These are phyloP conservation scores for Drosophila gaucha DNA, from an alignment of 2,888 invertebrate species.

Conservation along the genomic window DNA sequence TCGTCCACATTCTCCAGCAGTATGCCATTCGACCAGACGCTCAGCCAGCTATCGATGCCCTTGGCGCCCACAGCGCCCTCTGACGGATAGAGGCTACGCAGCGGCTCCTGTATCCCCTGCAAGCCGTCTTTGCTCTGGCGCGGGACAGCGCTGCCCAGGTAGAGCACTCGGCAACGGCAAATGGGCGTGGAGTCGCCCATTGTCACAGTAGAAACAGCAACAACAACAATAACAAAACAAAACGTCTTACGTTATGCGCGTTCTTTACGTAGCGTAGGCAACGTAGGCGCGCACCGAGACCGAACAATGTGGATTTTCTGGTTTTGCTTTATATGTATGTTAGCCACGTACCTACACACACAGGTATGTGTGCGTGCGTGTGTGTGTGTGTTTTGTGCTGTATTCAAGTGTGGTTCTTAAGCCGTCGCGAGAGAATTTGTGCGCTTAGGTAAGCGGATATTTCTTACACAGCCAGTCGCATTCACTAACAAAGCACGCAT, in stretches of 20 bases:
- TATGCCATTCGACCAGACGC: constrained; percentile 98
- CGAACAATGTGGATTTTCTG: constrained; percentile 82
- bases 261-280: constrained; percentile 41
- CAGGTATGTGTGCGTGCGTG: constrained; percentile 35
- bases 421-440: constrained; percentile 72
- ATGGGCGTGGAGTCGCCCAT: constrained; percentile 95
- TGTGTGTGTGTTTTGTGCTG: constrained; percentile 34
- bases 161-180: constrained; percentile 97
- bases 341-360: constrained; percentile 53
- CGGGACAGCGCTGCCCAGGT: constrained; percentile 97
- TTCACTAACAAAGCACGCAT: constrained; percentile 51
- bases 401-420: constrained; percentile 56
- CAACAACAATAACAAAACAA: constrained; percentile 25
- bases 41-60: constrained; percentile 98
- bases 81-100: constrained; percentile 97
- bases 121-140: constrained; percentile 99
- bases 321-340: constrained; percentile 77
- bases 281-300: constrained; percentile 53
- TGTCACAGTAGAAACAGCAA: constrained; percentile 25
- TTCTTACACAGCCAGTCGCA: constrained; percentile 61
- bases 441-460: constrained; percentile 79
- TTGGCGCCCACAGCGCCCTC: constrained; percentile 94
- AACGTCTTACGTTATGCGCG: constrained; percentile 55
- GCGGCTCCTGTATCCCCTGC: constrained; percentile 98
- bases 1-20: constrained; percentile 98